Evolutionary conservation across 2,888 invertebrate species (phyloP), one percentile per base, ranked within the genome.

Genomic region (Conops quadrifasciatus): DNA sequence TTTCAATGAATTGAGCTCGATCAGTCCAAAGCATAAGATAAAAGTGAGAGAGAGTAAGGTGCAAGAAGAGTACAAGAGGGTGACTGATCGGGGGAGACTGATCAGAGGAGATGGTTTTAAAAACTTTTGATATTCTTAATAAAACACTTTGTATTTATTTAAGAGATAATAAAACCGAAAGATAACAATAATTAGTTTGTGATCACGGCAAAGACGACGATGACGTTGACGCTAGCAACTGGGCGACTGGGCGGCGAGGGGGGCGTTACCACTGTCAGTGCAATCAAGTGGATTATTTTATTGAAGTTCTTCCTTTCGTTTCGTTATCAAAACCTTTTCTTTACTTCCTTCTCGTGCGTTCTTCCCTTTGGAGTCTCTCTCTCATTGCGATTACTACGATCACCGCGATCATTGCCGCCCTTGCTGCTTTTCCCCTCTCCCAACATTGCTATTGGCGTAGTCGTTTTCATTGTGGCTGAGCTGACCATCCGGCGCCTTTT

Each of bases 1-100:
- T 51, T 69, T 69, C 45, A 51, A 69, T 69, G 69, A 62, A 69
- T 69, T 69, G 69, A 11, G 3, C 65, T 24, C 53, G 53, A 9
- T 53, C 53, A 36, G 5, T 9, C 36, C 5, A 36, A 36, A 36
- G 4, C 36, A 9, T 7, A 9, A 36, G 36, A 36, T 36, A 36
- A 36, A 36, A 36, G 9, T 36, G 36, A 36, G 2, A 56, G 15
- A 2, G 58, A 15, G 3, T 21, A 58, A 13, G 1, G 7, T 2
- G 5, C 24, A 58, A 53, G 2, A 21, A 53, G n/a, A 49, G 26
- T 3, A 56, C 21, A 15, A n/a, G 28, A 24, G 24, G 1, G 28
- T 16, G 16, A 28, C 24, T 24, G 24, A 26, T 21, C 2, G 11
- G 26, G 3, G 11, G 26, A 28, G 36, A 9, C 9, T 36, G n/a